Base-by-base conservation (phyloP, 1,140 invertebrate genomes). In the Drosophila triauraria region DNA sequence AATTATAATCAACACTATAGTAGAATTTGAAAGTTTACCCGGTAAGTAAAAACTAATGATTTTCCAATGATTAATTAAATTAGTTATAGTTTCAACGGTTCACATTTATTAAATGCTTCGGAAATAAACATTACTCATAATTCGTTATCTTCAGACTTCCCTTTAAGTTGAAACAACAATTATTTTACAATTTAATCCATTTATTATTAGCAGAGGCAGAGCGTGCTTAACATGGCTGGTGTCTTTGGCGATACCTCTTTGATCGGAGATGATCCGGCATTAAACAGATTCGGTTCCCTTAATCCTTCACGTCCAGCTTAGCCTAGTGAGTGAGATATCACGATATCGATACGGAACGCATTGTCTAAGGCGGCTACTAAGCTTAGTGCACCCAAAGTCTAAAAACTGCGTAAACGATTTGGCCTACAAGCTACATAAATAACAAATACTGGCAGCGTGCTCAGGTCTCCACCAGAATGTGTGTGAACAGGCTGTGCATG, bases 401-500 rank as follows among this genome's bases (percentile, higher is more conserved):
- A 81, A 56, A 78, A 80, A 53, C 67, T 42, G 51, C 40, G 53
- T 47, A 72, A 82, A 82, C 68, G 61, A 46, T 67, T 67, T 72
- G 27, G 56, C 42, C 59, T 82, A 82, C 75, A 78, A 82, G 84
- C 58, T 87, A 70, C 32, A 64, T 44, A 54, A 54, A 23, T 90
- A 90, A 88, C 81, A 88, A 82, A 32, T 51, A 75, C 44, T 75
- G 32, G 2, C 30, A n/a, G 30, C 7, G 27, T 35, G 10, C 43
- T 65, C 12, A 92, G 13, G 87, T 91, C 58, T 94, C 94, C 63
- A 95, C 94, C 80, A 95, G 93, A 83, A 95, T 94, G 92, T 95
- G 94, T 71, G 95, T 95, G 75, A 95, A 95, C 20, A 95, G 91
- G 62, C 94, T 94, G 83, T 95, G 94, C 62, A 94, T 91, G 40